Conservation (phyloP, 1,140 invertebrate genomes). For the Caerostris darwini region DNA sequence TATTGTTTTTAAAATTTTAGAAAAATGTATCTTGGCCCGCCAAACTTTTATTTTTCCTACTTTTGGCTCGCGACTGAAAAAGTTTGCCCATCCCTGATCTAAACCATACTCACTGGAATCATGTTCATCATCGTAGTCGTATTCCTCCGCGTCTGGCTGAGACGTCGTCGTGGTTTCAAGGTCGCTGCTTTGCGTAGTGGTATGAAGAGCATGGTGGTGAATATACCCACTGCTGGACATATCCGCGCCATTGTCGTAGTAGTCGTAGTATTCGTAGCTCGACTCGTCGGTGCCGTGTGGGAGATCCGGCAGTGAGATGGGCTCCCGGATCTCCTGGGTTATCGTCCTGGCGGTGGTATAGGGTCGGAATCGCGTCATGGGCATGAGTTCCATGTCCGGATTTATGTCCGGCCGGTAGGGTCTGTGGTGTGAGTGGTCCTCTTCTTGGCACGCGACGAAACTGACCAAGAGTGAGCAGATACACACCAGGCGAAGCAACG, state of each 20-base stretch:
- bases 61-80: no score
- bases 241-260: not conserved
- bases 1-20: no score
- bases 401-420: not conserved
- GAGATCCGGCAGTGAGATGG: not conserved
- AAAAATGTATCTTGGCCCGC: no score
- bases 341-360: not conserved
- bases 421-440: not conserved
- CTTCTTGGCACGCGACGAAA: not conserved
- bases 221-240: not conserved
- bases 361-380: not conserved
- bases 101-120: not conserved
- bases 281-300: not conserved
- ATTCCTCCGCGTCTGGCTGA: not conserved
- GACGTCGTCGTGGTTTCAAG: no score
- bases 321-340: not conserved
- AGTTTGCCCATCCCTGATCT: no score
- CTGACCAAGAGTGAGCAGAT: not conserved
- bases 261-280: not conserved
- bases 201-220: not conserved
- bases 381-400: constrained; percentile 12
- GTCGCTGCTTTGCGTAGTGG: no score
- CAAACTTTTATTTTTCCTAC: no score
- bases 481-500: not conserved
- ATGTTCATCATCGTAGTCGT: not conserved